Evolutionary conservation across 2,888 invertebrate species (phyloP), one percentile per base, ranked within the genome.

Genomic region (Pristionchus maxplancki): DNA sequence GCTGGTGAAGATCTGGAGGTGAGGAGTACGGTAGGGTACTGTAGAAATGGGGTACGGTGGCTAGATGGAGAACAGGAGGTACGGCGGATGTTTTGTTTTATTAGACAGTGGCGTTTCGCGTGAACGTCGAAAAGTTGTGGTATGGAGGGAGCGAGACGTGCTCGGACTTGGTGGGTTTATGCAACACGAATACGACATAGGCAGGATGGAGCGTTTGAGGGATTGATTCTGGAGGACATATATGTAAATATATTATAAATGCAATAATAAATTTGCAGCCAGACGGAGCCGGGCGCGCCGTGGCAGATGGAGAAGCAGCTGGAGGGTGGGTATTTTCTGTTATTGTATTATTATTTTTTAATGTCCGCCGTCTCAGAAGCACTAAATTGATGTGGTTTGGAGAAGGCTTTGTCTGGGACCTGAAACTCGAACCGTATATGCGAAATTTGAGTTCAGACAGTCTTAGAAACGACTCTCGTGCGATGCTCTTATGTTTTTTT

Each of bases 1-100:
- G 95, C 96, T 98, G 91, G 97, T 99, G n/a, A 99, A 99, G 95
- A 96, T 96, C 88, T 96, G 96, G 96, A 95, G 96, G 96, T 96
- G 90, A 96, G 94, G 91, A 53, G 53, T 24, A 24, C 20, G 53
- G 53, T 28, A 71, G n/a, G 31, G 13, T 58, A 58, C 50, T 11
- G 50, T 50, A 50, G 50, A 17, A 50, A 11, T 4, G 67, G 31
- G 67, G 2, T 71, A 64, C 64, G 64, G 64, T 64, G 11, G 64
- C 17, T 48, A 5, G 13, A 6, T 82, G 28, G 6, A 48, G 48
- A 48, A 48, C 6, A 48, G 48, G 8, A 13, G 48, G 6, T 9
- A 48, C 13, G 6, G 48, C 8, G 48, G 48, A 9, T 48, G 6
- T 48, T 48, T 6, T 48, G 48, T 6, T 6, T 48, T 58, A 24